A percentile compares a stretch with the other conserved stretches of the same genome.
Conservation (phyloP, 2,888 invertebrate genomes). For the Diogma glabrata region DNA sequence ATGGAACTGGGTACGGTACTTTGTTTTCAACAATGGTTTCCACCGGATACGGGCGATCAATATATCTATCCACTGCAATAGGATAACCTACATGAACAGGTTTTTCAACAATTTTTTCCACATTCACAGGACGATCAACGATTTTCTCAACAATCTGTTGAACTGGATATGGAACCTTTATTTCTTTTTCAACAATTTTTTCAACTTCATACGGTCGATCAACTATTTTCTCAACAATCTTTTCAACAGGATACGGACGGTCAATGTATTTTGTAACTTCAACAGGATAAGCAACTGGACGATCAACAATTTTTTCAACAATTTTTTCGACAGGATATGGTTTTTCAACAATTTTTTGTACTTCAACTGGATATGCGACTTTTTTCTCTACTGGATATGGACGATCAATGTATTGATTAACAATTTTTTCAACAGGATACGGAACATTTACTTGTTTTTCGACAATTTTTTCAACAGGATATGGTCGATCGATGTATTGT, state of each 20-base stretch:
- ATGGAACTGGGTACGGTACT: constrained; percentile 45
- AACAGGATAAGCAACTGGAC: constrained; percentile 34
- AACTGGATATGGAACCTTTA: constrained; percentile 39
- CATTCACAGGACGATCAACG: constrained; percentile 35
- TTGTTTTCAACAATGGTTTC: constrained; percentile 42
- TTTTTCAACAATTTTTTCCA: constrained; percentile 36
- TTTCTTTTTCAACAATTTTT: constrained; percentile 47
- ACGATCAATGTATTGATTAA: constrained; percentile 31
- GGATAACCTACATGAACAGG: constrained; percentile 35
- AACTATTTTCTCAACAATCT: constrained; percentile 39
- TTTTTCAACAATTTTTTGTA: constrained; percentile 19
- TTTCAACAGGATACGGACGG: constrained; percentile 41
- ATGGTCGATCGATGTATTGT: constrained; percentile 27
- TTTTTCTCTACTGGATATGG: constrained; percentile 36
- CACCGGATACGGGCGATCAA: constrained; percentile 41
- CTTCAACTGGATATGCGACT: constrained; percentile 34
- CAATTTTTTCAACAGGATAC: constrained; percentile 26
- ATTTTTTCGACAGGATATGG: constrained; percentile 25
- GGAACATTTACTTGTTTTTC: constrained; percentile 43
- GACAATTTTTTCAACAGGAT: constrained; percentile 37
- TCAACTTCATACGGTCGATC: constrained; percentile 24
- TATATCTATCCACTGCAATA: constrained; percentile 28
- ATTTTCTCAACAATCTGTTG: constrained; percentile 34
- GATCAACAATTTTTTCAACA: constrained; percentile 26
- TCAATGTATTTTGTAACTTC: constrained; percentile 39